These are phyloP conservation scores for Ganaspis brasiliensis DNA, from an alignment of 2,888 invertebrate genomes.

Conservation along the genomic window DNA sequence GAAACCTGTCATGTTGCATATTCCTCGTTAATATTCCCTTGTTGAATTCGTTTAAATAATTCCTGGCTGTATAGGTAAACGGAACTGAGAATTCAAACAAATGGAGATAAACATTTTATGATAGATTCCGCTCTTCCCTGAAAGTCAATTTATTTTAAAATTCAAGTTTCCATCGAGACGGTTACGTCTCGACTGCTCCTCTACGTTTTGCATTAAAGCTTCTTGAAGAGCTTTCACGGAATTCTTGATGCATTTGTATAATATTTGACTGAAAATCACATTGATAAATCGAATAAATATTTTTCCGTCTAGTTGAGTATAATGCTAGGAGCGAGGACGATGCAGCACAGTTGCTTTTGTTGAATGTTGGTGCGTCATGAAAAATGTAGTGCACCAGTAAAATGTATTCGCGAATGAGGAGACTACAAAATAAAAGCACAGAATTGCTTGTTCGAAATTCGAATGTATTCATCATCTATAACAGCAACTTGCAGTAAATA, in stretches of 20 bases:
- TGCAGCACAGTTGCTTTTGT: not conserved
- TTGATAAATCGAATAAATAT: conserved; percentile 20
- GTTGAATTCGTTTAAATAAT: too few relatives aligned
- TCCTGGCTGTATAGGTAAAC: not conserved
- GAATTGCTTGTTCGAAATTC: not conserved
- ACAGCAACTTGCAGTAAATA: conserved; percentile 18
- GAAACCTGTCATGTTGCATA: not conserved
- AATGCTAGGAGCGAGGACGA: not conserved
- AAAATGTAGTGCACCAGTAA: conserved; percentile 9
- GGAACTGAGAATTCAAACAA: not conserved
- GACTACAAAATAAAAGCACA: not conserved
- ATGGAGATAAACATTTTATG: not conserved
- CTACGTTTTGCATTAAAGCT: not conserved
- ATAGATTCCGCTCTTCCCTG: not conserved
- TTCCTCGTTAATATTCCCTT: too few relatives aligned
- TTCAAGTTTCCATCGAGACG: conserved; percentile 1
- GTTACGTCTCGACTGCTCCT: not conserved
- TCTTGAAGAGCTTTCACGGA: not conserved
- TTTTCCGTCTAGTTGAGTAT: conserved; percentile 16
- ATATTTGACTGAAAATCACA: conserved; percentile 20
- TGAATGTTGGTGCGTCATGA: conserved; percentile 15
- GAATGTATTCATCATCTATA: conserved; percentile 2
- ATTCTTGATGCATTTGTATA: not conserved
- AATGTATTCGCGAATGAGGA: conserved; percentile 15
- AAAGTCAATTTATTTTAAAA: conserved; percentile 3